A percentile compares a stretch with the other conserved stretches of the same genome.
phyloP scores from a whole-genome alignment of 2,797 vertebrate species.

The Graptemys geographica region DNA sequence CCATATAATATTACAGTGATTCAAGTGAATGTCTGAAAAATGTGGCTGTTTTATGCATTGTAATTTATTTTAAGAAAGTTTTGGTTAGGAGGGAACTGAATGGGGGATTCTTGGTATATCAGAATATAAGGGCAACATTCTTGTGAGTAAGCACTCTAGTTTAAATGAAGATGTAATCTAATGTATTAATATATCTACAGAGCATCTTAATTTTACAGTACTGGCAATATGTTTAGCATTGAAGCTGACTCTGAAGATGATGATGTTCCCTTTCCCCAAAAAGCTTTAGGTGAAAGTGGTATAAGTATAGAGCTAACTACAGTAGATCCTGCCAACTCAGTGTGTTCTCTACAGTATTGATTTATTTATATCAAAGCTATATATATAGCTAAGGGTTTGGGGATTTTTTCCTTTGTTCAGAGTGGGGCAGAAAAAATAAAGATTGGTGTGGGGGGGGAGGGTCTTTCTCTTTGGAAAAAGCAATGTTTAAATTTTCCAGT shows the following conservation, averaged over 20 bases:
- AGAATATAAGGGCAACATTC: background rate
- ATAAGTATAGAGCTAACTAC: background rate
- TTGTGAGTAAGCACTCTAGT: background rate
- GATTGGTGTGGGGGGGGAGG: background rate
- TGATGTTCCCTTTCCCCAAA: background rate
- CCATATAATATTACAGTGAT: background rate
- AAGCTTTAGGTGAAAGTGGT: conserved; percentile 12
- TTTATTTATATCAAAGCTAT: background rate
- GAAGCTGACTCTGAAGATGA: background rate
- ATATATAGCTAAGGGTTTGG: background rate
- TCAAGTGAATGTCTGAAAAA: background rate
- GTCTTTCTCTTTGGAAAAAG: conserved; percentile 8
- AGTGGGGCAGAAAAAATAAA: conserved; percentile 55
- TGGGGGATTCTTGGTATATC: background rate
- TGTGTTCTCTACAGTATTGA: conserved; percentile 43
- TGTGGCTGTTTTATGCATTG: background rate
- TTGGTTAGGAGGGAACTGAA: background rate
- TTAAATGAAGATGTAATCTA: background rate
- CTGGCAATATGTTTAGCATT: background rate
- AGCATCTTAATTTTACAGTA: background rate
- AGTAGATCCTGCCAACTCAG: conserved; percentile 24
- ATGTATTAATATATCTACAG: accelerated
- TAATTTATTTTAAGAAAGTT: background rate
- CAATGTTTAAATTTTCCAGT: conserved; percentile 78
- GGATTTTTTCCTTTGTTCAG: background rate